Evolutionary conservation across 1,140 invertebrate species (phyloP).

Genomic region (Chymomyza costata): DNA sequence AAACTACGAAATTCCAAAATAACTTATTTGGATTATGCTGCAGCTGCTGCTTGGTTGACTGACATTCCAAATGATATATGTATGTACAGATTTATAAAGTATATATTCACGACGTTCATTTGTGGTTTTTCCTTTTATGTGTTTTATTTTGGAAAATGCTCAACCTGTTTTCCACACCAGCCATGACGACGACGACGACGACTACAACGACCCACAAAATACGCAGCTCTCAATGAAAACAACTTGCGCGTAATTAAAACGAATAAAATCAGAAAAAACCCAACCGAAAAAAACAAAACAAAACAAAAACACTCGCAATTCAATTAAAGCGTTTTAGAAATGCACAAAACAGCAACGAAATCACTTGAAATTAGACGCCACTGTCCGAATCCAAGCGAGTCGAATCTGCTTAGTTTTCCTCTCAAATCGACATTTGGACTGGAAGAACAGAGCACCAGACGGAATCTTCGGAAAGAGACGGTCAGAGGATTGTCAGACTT

Average conservation of each 20-base stretch:
- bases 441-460: too few relatives aligned
- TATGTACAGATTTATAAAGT: too few relatives aligned
- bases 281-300: too few relatives aligned
- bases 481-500: slow-evolving; percentile 10
- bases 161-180: slow-evolving; percentile 20
- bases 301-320: slow-evolving; percentile 60
- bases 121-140: slow-evolving; percentile 36
- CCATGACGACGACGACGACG: too few relatives aligned
- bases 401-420: slow-evolving; percentile 50
- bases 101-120: too few relatives aligned
- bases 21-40: slow-evolving; percentile 64
- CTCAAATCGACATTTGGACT: slow-evolving; percentile 1
- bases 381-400: too few relatives aligned
- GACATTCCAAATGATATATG: slow-evolving; percentile 22
- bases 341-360: slow-evolving; percentile 24
- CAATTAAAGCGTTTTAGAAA: slow-evolving; percentile 55
- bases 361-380: slow-evolving; percentile 40
- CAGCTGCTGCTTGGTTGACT: slow-evolving; percentile 15
- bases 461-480: too few relatives aligned
- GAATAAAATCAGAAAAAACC: too few relatives aligned
- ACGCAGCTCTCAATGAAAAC: too few relatives aligned
- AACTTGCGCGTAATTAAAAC: too few relatives aligned
- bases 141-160: slow-evolving; percentile 33
- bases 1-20: slow-evolving; percentile 63
- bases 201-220: slow-evolving; percentile 54